Evolutionary conservation across 2,113 vertebrate genomes (phyloP), one percentile per base, ranked within the genome.

Genomic region (Etheostoma cragini): DNA sequence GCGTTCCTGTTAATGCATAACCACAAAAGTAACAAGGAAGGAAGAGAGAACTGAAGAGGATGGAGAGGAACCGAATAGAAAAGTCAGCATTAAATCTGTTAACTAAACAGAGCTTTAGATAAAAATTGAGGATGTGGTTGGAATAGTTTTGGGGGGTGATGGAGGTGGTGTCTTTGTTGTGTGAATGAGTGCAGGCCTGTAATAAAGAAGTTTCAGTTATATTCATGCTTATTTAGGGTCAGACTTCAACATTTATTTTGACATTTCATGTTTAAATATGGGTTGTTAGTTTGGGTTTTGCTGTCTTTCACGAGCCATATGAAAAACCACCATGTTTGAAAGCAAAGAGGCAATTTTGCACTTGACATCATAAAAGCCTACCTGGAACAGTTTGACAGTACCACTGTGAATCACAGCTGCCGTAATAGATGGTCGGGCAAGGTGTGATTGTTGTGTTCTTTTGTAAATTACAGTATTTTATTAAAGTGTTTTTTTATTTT

Each of bases 1-100:
- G 60, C 64, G 12, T 81, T 66, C 68, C 67, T 85, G 81, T 88
- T 84, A 84, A 90, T 92, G 88, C 47, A 72, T 89, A 88, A 30
- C 72, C 60, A 47, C 46, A 64, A 16, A 56, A 38, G 35, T 5
- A 16, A 52, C 21, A 57, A 53, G 26, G 22, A 57, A 53, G 26
- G 22, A 3, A 1, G 42, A 13, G 17, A 46, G 49, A 42, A 14
- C 33, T 50, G 42, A 17, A 30, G 8, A 62, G 42, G 6, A 66
- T 7, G 49, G 49, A 53, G 1, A 15, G 4, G 3, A 22, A 47
- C 56, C 50, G 57, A 82, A 75, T 22, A 56, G 67, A 77, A 61
- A 70, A 66, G 38, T n/a, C 58, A 62, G 1, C 6, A 12, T 64
- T 73, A 64, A 45, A 57, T 38, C 60, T 79, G 49, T 52, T 65